phyloP scores from a whole-genome alignment of 2,888 invertebrate genomes.

The Mimachlamys varia region DNA sequence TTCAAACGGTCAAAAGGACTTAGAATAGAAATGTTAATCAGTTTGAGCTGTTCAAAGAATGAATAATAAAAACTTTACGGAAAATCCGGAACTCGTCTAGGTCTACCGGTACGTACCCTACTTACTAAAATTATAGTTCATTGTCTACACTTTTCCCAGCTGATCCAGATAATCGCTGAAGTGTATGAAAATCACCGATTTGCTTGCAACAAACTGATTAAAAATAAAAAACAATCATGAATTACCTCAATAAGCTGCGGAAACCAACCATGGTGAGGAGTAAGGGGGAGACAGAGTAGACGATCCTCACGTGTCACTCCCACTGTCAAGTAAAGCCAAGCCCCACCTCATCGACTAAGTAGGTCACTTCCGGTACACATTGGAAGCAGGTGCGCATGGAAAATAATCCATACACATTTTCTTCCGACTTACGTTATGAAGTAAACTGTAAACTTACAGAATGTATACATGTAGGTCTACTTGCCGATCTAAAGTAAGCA shows the following conservation, averaged over 20 bases:
- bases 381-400: background rate
- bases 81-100: background rate
- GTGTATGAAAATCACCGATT: background rate
- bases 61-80: background rate
- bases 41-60: no score
- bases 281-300: background rate
- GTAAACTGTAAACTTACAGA: no score
- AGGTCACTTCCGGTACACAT: slow-evolving; percentile 19
- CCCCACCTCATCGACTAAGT: background rate
- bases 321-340: background rate
- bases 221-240: background rate
- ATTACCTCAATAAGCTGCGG: background rate
- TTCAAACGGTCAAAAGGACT: background rate
- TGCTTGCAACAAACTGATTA: background rate
- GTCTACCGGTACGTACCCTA: background rate
- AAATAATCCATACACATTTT: background rate
- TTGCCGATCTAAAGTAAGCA: no score
- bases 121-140: slow-evolving; percentile 8
- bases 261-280: slow-evolving; percentile 4
- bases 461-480: no score
- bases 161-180: background rate
- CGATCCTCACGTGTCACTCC: background rate
- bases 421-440: no score
- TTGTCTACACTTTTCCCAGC: background rate
- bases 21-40: background rate